Conservation (phyloP, 2,888 invertebrate genomes). For the Homarus gammarus region DNA sequence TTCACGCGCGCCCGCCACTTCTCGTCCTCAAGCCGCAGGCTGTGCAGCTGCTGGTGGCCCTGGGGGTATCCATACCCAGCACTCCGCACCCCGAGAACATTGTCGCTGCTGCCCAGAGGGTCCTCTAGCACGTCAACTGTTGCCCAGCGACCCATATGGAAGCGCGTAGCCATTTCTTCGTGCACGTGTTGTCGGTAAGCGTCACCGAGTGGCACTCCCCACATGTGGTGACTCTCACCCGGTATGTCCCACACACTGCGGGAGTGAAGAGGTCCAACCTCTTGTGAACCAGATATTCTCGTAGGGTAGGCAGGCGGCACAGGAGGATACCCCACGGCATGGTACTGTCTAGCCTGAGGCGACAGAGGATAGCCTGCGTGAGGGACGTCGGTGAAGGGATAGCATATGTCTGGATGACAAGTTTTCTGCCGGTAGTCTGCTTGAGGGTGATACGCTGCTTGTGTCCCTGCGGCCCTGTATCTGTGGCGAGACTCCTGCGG, state of each 20-base stretch:
- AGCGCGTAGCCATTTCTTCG: conserved; percentile 47
- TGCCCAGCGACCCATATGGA: conserved; percentile 49
- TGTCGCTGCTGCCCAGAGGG: conserved; percentile 17
- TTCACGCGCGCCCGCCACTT: conserved; percentile 52
- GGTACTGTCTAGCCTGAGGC: conserved; percentile 22
- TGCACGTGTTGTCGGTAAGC: conserved; percentile 41
- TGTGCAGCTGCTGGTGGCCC: conserved; percentile 4
- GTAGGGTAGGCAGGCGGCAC: conserved; percentile 10
- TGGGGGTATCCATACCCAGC: background rate
- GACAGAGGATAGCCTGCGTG: background rate
- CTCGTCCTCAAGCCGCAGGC: background rate
- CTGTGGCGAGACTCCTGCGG: background rate
- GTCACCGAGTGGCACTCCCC: background rate
- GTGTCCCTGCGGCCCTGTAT: background rate
- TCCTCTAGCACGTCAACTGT: conserved; percentile 60
- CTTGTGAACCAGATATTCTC: conserved; percentile 4
- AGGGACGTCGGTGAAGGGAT: background rate
- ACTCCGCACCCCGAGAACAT: background rate
- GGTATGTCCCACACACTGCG: background rate
- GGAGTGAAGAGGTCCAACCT: background rate
- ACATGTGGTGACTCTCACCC: background rate
- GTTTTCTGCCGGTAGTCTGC: background rate
- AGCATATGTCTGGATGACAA: background rate
- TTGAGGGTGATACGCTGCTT: background rate
- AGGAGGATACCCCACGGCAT: conserved; percentile 40